These are phyloP conservation scores for Athene noctua DNA, from an alignment of 2,113 vertebrate species.

Conservation along the genomic window DNA sequence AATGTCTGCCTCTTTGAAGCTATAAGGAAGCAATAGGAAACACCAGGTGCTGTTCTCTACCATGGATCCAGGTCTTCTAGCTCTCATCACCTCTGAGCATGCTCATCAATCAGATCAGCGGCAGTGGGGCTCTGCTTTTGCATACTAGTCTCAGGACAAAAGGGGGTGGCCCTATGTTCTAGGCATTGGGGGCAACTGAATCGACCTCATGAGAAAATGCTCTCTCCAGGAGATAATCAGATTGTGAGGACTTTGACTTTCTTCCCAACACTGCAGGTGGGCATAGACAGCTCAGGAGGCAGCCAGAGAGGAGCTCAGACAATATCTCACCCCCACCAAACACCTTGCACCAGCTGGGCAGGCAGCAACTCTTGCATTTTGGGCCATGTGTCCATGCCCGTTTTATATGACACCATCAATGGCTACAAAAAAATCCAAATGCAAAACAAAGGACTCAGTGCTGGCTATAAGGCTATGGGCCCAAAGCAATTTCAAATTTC, in stretches of 20 bases:
- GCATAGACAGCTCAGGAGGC: background rate
- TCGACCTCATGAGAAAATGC: background rate
- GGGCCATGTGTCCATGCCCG: fast-evolving
- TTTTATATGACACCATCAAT: background rate
- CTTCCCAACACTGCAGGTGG: background rate
- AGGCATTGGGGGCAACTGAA: background rate
- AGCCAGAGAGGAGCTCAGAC: background rate
- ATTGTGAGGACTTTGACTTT: background rate
- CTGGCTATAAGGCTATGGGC: background rate
- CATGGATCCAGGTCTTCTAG: background rate
- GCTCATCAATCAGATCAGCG: background rate
- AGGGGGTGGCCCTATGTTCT: background rate
- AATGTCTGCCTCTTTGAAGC: background rate
- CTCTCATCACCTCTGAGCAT: background rate
- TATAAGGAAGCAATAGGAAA: background rate
- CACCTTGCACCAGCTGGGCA: background rate
- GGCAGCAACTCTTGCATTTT: background rate
- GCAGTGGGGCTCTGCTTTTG: background rate
- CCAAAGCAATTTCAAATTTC: background rate
- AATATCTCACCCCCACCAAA: background rate
- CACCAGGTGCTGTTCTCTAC: background rate
- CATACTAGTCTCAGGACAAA: background rate
- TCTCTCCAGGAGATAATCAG: background rate
- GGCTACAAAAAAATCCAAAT: background rate
- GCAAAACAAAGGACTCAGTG: background rate